These are phyloP conservation scores for Acrocephalus scirpaceus DNA, from an alignment of 2,797 vertebrate genomes.

Conservation along the genomic window DNA sequence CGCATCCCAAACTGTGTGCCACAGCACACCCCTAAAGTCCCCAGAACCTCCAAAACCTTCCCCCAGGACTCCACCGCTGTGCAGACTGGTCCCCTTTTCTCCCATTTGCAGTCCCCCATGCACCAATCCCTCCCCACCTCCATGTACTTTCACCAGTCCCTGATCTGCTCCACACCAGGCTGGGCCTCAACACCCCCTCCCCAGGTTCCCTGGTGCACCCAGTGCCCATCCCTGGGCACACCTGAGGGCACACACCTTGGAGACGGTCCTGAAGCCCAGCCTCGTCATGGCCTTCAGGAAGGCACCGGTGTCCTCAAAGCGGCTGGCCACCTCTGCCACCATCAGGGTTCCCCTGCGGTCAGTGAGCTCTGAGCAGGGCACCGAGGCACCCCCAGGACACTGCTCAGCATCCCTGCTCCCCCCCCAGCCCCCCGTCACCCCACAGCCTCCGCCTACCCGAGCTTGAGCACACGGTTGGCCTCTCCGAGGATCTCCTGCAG, in stretches of 20 bases:
- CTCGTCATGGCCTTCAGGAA: constrained; percentile 80
- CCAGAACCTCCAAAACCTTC: neutral
- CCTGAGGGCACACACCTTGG: constrained; percentile 79
- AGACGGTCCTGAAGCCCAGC: constrained; percentile 86
- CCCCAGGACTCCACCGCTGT: too few relatives aligned
- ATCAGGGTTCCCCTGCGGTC: constrained; percentile 85
- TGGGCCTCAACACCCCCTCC: neutral
- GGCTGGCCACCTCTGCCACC: constrained; percentile 93
- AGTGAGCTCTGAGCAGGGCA: neutral
- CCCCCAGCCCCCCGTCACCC: rapidly evolving
- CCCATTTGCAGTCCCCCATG: too few relatives aligned
- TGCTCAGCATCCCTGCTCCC: neutral
- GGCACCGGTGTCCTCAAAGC: constrained; percentile 83
- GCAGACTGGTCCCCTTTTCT: rapidly evolving
- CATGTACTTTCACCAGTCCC: too few relatives aligned
- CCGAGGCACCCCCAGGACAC: neutral
- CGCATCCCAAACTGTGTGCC: too few relatives aligned
- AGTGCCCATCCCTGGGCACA: too few relatives aligned
- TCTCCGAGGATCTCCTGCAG: constrained; percentile 89
- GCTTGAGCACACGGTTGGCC: constrained; percentile 89
- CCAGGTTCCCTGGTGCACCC: rapidly evolving
- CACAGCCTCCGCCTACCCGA: constrained; percentile 72
- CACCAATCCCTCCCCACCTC: neutral
- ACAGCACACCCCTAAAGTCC: rapidly evolving
- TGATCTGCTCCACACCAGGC: too few relatives aligned